phyloP scores from a whole-genome alignment of 2,113 vertebrate species.

The Microcebus murinus region DNA sequence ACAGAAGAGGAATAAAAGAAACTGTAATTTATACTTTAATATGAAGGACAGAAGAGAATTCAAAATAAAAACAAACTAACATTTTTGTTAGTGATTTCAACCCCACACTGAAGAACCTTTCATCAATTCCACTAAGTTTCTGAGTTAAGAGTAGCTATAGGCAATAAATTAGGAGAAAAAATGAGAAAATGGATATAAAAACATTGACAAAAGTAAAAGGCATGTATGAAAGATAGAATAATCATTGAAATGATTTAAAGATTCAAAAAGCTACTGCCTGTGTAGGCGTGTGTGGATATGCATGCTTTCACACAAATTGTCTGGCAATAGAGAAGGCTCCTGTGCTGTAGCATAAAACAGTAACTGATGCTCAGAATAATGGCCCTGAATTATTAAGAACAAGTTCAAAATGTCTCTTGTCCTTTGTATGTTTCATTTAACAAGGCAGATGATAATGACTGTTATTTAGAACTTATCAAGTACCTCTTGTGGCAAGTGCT shows the following conservation, averaged over 20 bases:
- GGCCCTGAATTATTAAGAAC: not conserved
- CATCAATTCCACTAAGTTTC: not conserved
- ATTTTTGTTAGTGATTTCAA: not conserved
- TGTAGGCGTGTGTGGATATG: rapidly evolving
- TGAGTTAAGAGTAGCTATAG: not conserved
- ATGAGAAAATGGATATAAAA: not conserved
- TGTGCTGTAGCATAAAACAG: not conserved
- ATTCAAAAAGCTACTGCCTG: not conserved
- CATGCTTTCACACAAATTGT: not conserved
- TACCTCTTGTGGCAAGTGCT: not conserved
- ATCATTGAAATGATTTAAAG: not conserved
- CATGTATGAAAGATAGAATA: not conserved
- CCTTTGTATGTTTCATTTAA: not conserved
- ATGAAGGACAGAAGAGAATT: not conserved
- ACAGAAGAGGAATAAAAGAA: not conserved
- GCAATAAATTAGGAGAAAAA: not conserved
- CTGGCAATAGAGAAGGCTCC: not conserved
- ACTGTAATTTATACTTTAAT: not conserved
- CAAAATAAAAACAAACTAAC: not conserved
- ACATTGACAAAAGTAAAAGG: not conserved
- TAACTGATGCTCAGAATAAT: not conserved
- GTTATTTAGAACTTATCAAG: not conserved
- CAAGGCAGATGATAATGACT: not conserved
- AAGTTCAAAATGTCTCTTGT: not conserved
- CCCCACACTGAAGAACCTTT: not conserved